Percentiles rank a stretch among this genome's conserved stretches.
Conservation (phyloP, 2,797 vertebrate species). For the Acanthopagrus latus region DNA sequence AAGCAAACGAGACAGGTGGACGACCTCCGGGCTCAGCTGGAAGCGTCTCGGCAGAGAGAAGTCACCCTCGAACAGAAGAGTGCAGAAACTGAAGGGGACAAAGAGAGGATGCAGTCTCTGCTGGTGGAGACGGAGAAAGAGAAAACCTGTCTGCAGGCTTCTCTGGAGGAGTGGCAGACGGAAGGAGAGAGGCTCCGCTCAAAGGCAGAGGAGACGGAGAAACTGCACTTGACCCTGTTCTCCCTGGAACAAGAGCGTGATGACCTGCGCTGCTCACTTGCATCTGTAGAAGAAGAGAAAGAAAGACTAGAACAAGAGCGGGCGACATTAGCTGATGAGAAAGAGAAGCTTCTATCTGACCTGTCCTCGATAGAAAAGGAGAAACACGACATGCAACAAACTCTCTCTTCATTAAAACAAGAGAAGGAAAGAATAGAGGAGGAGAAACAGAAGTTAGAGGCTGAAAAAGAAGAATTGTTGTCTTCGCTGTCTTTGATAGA, state of each 20-base stretch:
- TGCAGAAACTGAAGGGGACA: conserved; percentile 72
- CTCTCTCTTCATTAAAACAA: conserved; percentile 44
- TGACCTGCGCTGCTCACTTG: conserved; percentile 41
- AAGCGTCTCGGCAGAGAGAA: conserved; percentile 74
- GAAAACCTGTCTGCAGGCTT: conserved; percentile 74
- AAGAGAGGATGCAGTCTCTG: conserved; percentile 68
- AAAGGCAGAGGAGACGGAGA: conserved; percentile 74
- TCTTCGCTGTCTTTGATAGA: conserved; percentile 52
- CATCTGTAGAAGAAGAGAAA: conserved; percentile 53
- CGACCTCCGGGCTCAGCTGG: conserved; percentile 74
- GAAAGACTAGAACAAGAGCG: conserved; percentile 46
- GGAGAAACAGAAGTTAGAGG: conserved; percentile 54
- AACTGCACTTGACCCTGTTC: conserved; percentile 32
- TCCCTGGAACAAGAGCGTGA: conserved; percentile 57
- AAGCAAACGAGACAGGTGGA: conserved; percentile 69
- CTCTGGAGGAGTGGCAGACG: conserved; percentile 70
- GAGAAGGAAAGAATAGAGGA: conserved; percentile 51
- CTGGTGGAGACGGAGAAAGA: conserved; percentile 79
- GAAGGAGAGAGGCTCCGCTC: conserved; percentile 61
- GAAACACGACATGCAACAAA: conserved; percentile 49
- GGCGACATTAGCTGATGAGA: conserved; percentile 29
- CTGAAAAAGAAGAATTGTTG: conserved; percentile 54
- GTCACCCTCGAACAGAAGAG: conserved; percentile 79
- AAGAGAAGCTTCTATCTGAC: conserved; percentile 40
- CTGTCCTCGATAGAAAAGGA: conserved; percentile 55